Evolutionary conservation across 2,797 vertebrate species (phyloP), one percentile per base, ranked within the genome.

Genomic region (Clarias fuscus): DNA sequence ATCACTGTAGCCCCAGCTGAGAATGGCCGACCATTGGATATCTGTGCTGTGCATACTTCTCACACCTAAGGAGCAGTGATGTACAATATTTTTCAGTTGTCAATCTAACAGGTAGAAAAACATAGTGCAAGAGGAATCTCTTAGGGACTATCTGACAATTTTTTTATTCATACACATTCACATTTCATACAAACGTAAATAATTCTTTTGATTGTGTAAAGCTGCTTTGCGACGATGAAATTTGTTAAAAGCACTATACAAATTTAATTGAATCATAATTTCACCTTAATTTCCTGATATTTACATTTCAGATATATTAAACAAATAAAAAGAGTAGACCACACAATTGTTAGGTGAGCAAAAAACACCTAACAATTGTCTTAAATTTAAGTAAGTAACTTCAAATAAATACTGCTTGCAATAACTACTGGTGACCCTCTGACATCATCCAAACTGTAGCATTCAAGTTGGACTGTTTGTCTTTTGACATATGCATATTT

Each of bases 21-120:
- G 93, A 91, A 99, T 99, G 37, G 98, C 98, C 0, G 98, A 99
- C 98, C 98, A 99, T 94, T 99, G 98, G 91, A 99, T 99, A 92
- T 99, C 98, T 0, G 98, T 99, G 65, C 96, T 99, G 94, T 99
- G 98, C 98, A 99, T 99, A 93, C 98, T 99, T 89, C 98, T 95
- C 84, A 99, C 98, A 30, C 98, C 98, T 99, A 81, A 40, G 27
- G 82, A 81, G 85, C 18, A 78, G 18, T 53, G 10, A 15, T 37
- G 10, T 78, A 61, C 18, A 76, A 76, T 48, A 7, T 75, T 13
- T 53, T 80, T 80, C n/a, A 78, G 24, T 53, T 53, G 24, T 53
- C 15, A 48, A 48, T 48, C 48, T 48, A 48, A 2, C 1, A 10
- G 43, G 43, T 48, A 8, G 43, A 48, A 48, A 48, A 48, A 48